A percentile compares a stretch with the other conserved stretches of the same genome.
phyloP scores from a whole-genome alignment of 2,888 invertebrate species.

The Leptopilina syphax region DNA sequence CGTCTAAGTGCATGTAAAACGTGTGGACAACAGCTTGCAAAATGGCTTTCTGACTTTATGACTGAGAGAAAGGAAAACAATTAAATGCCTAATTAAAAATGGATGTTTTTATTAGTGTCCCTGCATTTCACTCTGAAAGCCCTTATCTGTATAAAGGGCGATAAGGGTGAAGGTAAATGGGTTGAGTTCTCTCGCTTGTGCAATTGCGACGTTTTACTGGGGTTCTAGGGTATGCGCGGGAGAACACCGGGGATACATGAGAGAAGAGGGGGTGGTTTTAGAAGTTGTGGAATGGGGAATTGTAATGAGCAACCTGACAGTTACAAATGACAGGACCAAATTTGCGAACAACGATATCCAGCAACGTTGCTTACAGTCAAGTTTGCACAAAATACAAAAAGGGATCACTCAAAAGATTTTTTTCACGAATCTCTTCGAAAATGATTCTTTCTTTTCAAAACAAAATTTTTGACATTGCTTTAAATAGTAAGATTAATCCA shows the following conservation, averaged over 20 bases:
- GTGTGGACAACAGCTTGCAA: constrained; percentile 45
- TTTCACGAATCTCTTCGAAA: neutral
- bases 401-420: constrained; percentile 16
- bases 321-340: constrained; percentile 77
- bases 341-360: constrained; percentile 76
- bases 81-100: constrained; percentile 63
- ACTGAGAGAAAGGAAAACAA: constrained; percentile 52
- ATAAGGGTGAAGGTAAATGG: constrained; percentile 58
- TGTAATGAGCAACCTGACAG: constrained; percentile 77
- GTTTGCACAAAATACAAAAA: constrained; percentile 65
- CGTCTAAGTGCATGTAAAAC: constrained; percentile 18
- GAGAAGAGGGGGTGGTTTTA: constrained; percentile 56
- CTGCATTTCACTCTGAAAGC: constrained; percentile 45
- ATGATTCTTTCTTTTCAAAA: too few relatives aligned
- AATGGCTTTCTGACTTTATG: constrained; percentile 44
- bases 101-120: constrained; percentile 62
- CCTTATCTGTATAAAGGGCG: constrained; percentile 29
- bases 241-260: constrained; percentile 45
- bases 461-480: too few relatives aligned
- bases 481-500: too few relatives aligned
- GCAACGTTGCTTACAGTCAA: constrained; percentile 72
- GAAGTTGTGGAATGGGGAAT: constrained; percentile 75
- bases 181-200: constrained; percentile 55
- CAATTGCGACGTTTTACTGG: constrained; percentile 51
- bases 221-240: constrained; percentile 57